Evolutionary conservation across 2,797 vertebrate genomes (phyloP), one percentile per base, ranked within the genome.

Genomic region (Clarias platycephalus): DNA sequence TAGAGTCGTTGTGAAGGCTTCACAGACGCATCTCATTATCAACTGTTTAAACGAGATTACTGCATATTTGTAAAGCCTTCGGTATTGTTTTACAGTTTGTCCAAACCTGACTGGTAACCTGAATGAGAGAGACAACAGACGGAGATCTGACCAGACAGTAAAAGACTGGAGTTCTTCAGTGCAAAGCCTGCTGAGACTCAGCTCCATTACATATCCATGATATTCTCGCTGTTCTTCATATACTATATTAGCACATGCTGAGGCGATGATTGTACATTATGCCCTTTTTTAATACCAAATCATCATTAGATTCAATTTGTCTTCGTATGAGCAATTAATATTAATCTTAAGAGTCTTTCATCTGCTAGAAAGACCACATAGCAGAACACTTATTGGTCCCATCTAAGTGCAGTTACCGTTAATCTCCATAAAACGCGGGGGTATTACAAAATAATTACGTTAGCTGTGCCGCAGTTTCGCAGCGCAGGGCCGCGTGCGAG

Each of bases 391-490:
- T 62, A 72, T n/a, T 81, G 62, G 64, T 77, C 68, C 71, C 31
- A 79, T 86, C 79, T 79, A 72, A 57, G 62, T 22, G 74, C 80
- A 71, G 70, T 85, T 82, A 68, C 28, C 76, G 60, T 58, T 84
- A 62, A 82, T 84, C 80, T 85, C 72, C 49, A 74, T 78, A 71
- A 87, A 77, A 81, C 70, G 68, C 13, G 49, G 40, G 81, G 82
- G 83, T 64, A 81, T 72, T 76, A 67, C 62, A 82, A 76, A 84
- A 78, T 87, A 75, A 34, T 57, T 60, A 78, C 1, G 13, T 82
- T 75, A 49, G 22, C 71, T 26, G 57, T 8, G 64, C 53, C 24
- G 18, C 34, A 67, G 10, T 55, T 53, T n/a, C 22, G 16, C 70
- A 60, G 58, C 22, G 18, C 70, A 40, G 74, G 82, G 68, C 60